phyloP scores from a whole-genome alignment of 2,888 invertebrate genomes.

The Nemurella pictetii region DNA sequence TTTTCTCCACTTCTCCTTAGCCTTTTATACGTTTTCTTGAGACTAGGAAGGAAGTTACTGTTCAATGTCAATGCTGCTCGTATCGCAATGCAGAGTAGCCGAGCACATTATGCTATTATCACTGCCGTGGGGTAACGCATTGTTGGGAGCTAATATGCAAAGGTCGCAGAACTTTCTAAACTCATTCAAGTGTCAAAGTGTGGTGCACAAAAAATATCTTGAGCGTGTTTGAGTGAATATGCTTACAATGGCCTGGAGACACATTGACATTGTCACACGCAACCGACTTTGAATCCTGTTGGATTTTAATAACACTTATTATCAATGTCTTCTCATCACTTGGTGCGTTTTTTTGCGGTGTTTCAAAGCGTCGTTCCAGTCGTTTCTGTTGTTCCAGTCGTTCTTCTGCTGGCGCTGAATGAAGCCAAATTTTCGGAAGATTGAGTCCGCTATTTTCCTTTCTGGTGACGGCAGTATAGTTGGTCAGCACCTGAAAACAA shows the following conservation, averaged over 20 bases:
- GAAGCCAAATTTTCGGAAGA: not conserved
- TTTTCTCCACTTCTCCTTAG: not conserved
- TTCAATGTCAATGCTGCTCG: not conserved
- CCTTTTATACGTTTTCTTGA: not conserved
- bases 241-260: not conserved
- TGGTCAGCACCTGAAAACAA: not conserved
- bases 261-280: not conserved
- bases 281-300: not conserved
- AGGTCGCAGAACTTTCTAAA: not conserved
- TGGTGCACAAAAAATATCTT: not conserved
- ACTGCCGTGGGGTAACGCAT: not conserved
- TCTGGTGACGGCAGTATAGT: not conserved
- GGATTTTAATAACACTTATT: not conserved
- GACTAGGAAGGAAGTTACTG: not conserved
- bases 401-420: not conserved
- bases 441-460: not conserved
- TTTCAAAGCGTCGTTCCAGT: not conserved
- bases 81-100: not conserved
- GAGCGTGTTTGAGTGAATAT: not conserved
- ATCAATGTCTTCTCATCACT: not conserved
- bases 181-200: not conserved
- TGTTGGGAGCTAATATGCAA: not conserved
- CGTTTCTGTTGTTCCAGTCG: not conserved
- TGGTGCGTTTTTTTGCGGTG: not conserved
- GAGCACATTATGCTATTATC: not conserved